phyloP scores from a whole-genome alignment of 2,888 invertebrate species.

The Limenitis camilla region DNA sequence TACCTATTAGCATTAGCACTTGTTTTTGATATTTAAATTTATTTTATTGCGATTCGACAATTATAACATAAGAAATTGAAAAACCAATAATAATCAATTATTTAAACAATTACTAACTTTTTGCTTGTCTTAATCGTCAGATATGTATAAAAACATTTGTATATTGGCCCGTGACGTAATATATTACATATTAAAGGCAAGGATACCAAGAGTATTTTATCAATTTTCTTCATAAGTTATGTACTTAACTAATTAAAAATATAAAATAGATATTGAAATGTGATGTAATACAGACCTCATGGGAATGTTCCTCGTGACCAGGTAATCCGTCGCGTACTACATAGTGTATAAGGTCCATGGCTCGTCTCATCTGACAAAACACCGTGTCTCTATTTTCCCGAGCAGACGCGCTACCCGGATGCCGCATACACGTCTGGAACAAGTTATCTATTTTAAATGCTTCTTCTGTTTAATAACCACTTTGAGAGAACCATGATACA shows the following conservation, averaged over 20 bases:
- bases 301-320: constrained; percentile 70
- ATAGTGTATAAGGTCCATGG: constrained; percentile 97
- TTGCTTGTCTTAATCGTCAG: too few relatives aligned
- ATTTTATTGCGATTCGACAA: too few relatives aligned
- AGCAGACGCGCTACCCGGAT: constrained; percentile 94
- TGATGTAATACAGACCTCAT: constrained; percentile 49
- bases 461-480: background rate
- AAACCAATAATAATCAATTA: too few relatives aligned
- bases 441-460: background rate
- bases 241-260: background rate
- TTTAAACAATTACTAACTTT: too few relatives aligned
- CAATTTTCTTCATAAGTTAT: background rate
- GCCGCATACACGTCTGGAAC: constrained; percentile 88
- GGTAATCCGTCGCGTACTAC: constrained; percentile 96
- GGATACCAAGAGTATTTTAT: too few relatives aligned
- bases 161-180: too few relatives aligned
- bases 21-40: too few relatives aligned
- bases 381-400: constrained; percentile 97
- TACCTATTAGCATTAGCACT: too few relatives aligned
- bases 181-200: too few relatives aligned
- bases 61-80: too few relatives aligned
- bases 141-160: too few relatives aligned
- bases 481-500: background rate
- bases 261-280: background rate
- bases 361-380: constrained; percentile 97